These are phyloP conservation scores for Scaptomyza parva DNA, from an alignment of 2,888 invertebrate genomes.

Conservation along the genomic window DNA sequence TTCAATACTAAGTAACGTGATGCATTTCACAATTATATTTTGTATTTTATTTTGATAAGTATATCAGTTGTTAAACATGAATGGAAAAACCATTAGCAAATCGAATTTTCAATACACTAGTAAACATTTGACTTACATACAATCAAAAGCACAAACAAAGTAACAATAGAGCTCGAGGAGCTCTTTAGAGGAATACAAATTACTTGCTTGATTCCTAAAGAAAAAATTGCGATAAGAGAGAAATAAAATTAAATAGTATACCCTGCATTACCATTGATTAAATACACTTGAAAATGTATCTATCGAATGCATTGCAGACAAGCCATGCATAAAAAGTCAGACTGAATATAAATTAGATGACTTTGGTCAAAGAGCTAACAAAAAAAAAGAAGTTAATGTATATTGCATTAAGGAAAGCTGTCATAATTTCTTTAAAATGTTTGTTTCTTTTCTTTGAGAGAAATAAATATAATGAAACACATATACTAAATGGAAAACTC, in stretches of 20 bases:
- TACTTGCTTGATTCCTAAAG: background rate
- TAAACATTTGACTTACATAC: background rate
- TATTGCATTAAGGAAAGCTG: background rate
- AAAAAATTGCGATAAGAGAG: background rate
- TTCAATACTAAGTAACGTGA: no score
- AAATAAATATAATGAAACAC: background rate
- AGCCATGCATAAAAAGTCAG: background rate
- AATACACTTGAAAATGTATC: background rate
- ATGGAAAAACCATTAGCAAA: background rate
- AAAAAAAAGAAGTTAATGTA: no score
- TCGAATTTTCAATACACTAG: background rate
- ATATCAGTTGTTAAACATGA: background rate
- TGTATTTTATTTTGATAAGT: background rate
- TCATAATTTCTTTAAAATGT: background rate
- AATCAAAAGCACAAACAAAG: conserved; percentile 18
- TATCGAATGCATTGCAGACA: background rate
- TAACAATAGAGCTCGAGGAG: background rate
- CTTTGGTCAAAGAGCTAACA: background rate
- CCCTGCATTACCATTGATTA: background rate
- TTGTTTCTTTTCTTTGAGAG: background rate
- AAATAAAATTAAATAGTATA: no score
- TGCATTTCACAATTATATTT: no score
- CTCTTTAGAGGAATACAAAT: background rate
- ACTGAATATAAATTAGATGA: background rate
- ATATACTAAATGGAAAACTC: background rate